Evolutionary conservation across 2,888 invertebrate genomes (phyloP).

Genomic region (Bombylius major): DNA sequence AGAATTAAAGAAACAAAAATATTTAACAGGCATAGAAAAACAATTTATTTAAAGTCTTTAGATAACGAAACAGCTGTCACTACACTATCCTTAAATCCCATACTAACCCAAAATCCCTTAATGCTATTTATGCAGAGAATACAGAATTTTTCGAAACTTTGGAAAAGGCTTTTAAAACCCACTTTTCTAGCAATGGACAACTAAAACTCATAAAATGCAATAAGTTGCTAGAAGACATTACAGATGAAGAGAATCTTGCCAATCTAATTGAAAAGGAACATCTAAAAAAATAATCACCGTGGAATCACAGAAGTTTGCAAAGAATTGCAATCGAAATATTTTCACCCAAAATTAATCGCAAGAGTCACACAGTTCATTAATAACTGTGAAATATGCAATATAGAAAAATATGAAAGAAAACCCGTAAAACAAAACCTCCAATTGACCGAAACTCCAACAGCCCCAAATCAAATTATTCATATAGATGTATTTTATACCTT

Average conservation of each 20-base stretch:
- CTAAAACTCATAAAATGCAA: too few species aligned
- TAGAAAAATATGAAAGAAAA: slow-evolving; percentile 15
- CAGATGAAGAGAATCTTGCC: slow-evolving; percentile 5
- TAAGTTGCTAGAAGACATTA: too few species aligned
- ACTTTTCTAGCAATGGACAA: too few species aligned
- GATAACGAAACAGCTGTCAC: too few species aligned
- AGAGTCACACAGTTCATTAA: slow-evolving; percentile 15
- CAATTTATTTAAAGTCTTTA: too few species aligned
- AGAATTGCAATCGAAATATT: slow-evolving; percentile 5
- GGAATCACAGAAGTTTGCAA: slow-evolving; percentile 7
- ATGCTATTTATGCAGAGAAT: slow-evolving; percentile 5
- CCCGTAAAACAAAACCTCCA: slow-evolving; percentile 15
- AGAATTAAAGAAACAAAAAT: too few species aligned
- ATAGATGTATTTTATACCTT: slow-evolving; percentile 4
- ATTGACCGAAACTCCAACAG: not conserved
- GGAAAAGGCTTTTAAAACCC: not conserved
- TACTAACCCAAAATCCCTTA: not conserved
- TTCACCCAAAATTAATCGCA: slow-evolving; percentile 10
- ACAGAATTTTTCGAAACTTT: not conserved
- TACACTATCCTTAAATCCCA: too few species aligned
- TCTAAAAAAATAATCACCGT: slow-evolving; percentile 16
- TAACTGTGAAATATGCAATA: slow-evolving; percentile 9
- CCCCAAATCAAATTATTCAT: too few species aligned
- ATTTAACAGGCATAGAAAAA: too few species aligned
- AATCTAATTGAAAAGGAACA: slow-evolving; percentile 13